Evolutionary conservation across 64 coral and sea anemone species (phyloP).

Genomic region (Montipora efflorescens): DNA sequence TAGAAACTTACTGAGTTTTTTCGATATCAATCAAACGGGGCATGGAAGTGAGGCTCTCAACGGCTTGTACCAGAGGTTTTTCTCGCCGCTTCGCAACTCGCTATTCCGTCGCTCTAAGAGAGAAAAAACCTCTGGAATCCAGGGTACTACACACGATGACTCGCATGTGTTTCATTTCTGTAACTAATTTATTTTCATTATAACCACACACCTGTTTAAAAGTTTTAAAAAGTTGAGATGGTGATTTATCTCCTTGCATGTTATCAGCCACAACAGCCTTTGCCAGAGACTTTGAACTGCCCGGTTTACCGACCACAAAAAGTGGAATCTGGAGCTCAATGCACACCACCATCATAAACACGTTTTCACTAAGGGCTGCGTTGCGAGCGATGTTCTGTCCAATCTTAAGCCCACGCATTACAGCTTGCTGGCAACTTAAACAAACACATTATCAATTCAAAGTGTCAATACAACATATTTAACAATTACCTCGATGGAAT

Average conservation of each 20-base stretch:
- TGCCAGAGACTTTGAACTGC: conserved; percentile 86
- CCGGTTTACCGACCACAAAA: conserved; percentile 84
- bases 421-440: conserved; percentile 75
- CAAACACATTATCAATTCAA: background rate
- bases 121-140: no score
- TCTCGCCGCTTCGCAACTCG: no score
- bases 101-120: no score
- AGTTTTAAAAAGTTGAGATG: conserved; percentile 69
- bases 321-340: conserved; percentile 81
- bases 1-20: no score
- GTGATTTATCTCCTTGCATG: conserved; percentile 80
- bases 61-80: no score
- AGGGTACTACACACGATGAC: no score
- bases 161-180: background rate
- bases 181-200: background rate
- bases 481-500: no score
- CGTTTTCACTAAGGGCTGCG: conserved; percentile 84
- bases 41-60: no score
- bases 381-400: conserved; percentile 90
- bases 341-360: conserved; percentile 89
- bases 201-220: conserved; percentile 75
- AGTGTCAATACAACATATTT: no score
- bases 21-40: no score
- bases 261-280: conserved; percentile 88
- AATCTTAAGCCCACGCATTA: conserved; percentile 76